Percentiles rank a stretch among this genome's conserved stretches.
These are phyloP conservation scores for Pygmarrhopalites habei DNA, from an alignment of 1,140 invertebrate genomes.

Conservation along the genomic window DNA sequence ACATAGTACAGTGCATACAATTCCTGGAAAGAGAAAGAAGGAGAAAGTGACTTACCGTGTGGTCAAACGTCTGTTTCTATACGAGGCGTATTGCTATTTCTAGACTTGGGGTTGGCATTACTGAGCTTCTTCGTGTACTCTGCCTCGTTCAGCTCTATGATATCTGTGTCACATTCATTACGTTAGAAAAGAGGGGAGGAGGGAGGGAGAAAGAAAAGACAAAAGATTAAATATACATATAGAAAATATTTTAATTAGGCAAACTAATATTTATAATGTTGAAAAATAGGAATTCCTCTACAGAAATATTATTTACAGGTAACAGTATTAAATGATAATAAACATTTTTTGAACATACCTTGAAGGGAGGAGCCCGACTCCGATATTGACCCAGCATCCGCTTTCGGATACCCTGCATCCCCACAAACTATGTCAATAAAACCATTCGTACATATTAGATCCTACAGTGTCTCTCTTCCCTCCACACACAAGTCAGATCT, in stretches of 20 bases:
- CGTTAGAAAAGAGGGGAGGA: too few species aligned
- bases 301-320: too few species aligned
- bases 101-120: constrained; percentile 76
- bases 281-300: too few species aligned
- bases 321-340: too few species aligned
- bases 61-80: constrained; percentile 98
- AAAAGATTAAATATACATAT: too few species aligned
- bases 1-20: too few species aligned
- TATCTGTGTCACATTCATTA: too few species aligned
- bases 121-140: constrained; percentile 62
- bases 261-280: too few species aligned
- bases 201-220: too few species aligned
- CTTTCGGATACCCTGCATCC: constrained; percentile 70
- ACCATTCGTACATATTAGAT: constrained; percentile 2
- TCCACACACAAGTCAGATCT: too few species aligned
- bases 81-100: constrained; percentile 78
- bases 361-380: constrained; percentile 93
- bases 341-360: too few species aligned
- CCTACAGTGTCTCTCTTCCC: neutral
- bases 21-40: neutral
- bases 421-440: constrained; percentile 12
- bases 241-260: too few species aligned
- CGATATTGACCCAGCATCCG: constrained; percentile 63
- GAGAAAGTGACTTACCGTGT: constrained; percentile 46
- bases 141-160: constrained; percentile 89